These are phyloP conservation scores for Dipodomys ordii DNA, from an alignment of 2,113 vertebrate species.

Conservation along the genomic window DNA sequence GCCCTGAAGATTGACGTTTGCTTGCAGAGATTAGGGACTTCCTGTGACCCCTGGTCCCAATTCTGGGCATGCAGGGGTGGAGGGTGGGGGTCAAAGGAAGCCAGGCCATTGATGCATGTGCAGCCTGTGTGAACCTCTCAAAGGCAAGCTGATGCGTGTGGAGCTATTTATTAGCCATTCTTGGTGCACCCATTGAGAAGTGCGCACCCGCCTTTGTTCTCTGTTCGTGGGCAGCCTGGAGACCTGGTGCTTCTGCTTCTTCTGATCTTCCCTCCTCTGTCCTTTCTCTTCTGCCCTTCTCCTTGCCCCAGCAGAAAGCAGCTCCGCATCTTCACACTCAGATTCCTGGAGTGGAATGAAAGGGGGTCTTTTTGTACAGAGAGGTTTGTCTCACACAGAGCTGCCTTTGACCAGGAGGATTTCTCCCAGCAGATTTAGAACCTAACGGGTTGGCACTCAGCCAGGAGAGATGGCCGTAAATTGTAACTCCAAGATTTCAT, in stretches of 20 bases:
- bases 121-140: background rate
- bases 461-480: constrained; percentile 29
- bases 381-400: constrained; percentile 70
- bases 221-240: background rate
- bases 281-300: background rate
- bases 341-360: constrained; percentile 69
- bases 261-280: background rate
- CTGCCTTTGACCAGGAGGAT: constrained; percentile 56
- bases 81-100: background rate
- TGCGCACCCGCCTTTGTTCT: background rate
- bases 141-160: constrained; percentile 34
- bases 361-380: constrained; percentile 63
- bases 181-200: background rate
- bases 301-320: background rate
- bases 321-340: constrained; percentile 33
- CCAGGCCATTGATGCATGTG: background rate
- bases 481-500: constrained; percentile 12
- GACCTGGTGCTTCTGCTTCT: background rate
- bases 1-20: constrained; percentile 80
- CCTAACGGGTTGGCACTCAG: background rate
- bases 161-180: background rate
- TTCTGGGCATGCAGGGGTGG: background rate
- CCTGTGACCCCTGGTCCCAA: constrained; percentile 68
- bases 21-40: constrained; percentile 76
- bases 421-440: background rate